Conservation (phyloP, 1,140 invertebrate genomes). For the Drosophila pseudoobscura region DNA sequence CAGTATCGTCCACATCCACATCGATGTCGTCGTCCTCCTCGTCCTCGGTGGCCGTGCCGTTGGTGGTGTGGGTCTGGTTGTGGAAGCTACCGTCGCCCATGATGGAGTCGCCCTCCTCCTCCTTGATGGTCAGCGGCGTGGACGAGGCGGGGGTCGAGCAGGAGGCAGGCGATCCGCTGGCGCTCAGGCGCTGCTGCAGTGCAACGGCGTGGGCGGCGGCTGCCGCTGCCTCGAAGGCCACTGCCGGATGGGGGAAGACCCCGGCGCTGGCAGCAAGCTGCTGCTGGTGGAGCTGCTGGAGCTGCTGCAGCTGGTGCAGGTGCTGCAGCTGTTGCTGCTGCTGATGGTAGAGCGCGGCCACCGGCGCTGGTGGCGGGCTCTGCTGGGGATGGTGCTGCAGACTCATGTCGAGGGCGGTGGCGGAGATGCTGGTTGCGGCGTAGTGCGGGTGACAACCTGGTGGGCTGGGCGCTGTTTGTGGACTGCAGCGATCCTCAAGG, state of each 20-base stretch:
- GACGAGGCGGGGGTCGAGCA: slow-evolving; percentile 74
- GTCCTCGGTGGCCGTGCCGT: slow-evolving; percentile 58
- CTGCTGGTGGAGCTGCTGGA: slow-evolving; percentile 79
- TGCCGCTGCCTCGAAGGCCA: slow-evolving; percentile 60
- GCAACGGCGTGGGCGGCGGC: slow-evolving; percentile 69
- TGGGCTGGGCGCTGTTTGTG: slow-evolving; percentile 85
- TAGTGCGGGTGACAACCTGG: slow-evolving; percentile 57
- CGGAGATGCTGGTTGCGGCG: slow-evolving; percentile 28
- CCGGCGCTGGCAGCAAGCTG: slow-evolving; percentile 66
- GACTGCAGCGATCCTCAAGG: slow-evolving; percentile 86
- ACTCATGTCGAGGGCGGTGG: slow-evolving; percentile 67
- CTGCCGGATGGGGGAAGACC: slow-evolving; percentile 75
- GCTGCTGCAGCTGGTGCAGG: slow-evolving; percentile 73
- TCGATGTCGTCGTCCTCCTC: slow-evolving; percentile 76
- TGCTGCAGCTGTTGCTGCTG: slow-evolving; percentile 79
- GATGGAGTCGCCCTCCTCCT: slow-evolving; percentile 80
- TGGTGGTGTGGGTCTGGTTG: slow-evolving; percentile 63
- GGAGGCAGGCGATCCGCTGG: slow-evolving; percentile 66
- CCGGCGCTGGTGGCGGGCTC: slow-evolving; percentile 22
- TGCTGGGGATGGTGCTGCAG: slow-evolving; percentile 48
- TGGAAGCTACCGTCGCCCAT: slow-evolving; percentile 78
- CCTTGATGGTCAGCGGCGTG: slow-evolving; percentile 76
- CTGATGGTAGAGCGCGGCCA: slow-evolving; percentile 63
- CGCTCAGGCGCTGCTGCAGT: slow-evolving; percentile 62
- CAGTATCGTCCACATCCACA: slow-evolving; percentile 74